Conservation (phyloP, 2,113 vertebrate species). For the Oncorhynchus tshawytscha region DNA sequence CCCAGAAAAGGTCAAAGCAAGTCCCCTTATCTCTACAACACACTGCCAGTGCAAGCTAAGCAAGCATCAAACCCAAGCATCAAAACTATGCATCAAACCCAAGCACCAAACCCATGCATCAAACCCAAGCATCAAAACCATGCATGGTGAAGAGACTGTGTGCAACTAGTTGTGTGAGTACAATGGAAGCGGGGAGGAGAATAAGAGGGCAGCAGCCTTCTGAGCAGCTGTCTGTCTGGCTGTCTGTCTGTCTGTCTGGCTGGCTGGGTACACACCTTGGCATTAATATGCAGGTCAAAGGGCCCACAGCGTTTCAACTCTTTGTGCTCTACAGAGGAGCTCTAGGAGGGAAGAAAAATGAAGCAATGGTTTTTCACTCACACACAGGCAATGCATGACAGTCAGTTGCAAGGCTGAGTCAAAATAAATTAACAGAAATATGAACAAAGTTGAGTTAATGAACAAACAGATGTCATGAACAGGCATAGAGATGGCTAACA, state of each 20-base stretch:
- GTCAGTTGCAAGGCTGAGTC: constrained; percentile 69
- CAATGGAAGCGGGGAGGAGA: constrained; percentile 37
- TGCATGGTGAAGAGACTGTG: constrained; percentile 26
- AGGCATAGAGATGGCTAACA: constrained; percentile 27
- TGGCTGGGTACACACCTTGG: constrained; percentile 98
- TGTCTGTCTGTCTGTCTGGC: background rate
- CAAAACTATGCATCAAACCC: constrained; percentile 19
- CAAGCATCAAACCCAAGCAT: constrained; percentile 25
- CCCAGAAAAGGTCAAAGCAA: background rate
- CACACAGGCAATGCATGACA: constrained; percentile 64
- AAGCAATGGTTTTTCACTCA: constrained; percentile 53
- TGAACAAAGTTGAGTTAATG: constrained; percentile 65
- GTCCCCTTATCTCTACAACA: background rate
- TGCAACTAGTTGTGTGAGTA: constrained; percentile 1
- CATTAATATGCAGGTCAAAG: constrained; percentile 99
- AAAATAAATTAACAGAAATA: constrained; percentile 76
- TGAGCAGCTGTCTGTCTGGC: constrained; percentile 43
- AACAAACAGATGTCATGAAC: constrained; percentile 60
- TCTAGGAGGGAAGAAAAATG: constrained; percentile 91
- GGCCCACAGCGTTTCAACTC: constrained; percentile 99
- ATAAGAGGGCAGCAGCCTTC: constrained; percentile 44
- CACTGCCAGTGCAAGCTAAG: background rate
- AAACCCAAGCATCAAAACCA: constrained; percentile 25
- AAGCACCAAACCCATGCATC: constrained; percentile 39
- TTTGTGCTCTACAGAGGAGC: constrained; percentile 95